Conservation (phyloP, 2,888 invertebrate genomes). For the Hypercompe scribonia region DNA sequence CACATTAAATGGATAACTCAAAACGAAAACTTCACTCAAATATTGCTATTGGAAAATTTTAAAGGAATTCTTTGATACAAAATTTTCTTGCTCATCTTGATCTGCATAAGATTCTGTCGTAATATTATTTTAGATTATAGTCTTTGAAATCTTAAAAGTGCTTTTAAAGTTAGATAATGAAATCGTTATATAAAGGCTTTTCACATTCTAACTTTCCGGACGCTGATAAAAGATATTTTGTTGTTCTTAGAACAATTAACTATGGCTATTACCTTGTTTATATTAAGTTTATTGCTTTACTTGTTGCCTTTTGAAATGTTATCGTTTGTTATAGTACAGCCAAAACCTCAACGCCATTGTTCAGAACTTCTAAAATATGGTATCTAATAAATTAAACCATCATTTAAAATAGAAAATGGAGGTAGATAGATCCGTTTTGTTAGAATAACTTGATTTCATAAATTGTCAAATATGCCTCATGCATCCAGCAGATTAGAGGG, state of each 20-base stretch:
- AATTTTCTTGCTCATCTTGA: conserved; percentile 41
- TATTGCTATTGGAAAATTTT: conserved; percentile 60
- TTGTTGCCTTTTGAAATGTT: conserved; percentile 15
- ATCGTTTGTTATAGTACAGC: conserved; percentile 23
- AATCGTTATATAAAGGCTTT: neutral
- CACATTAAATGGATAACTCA: conserved; percentile 64
- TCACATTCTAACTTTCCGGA: conserved; percentile 12
- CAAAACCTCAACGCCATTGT: conserved; percentile 29
- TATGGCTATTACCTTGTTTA: conserved; percentile 10
- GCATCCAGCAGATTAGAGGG: too few relatives aligned
- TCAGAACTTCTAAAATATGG: conserved; percentile 45
- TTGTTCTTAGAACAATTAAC: conserved; percentile 11
- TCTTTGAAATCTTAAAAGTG: conserved; percentile 13
- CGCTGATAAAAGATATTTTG: conserved; percentile 3
- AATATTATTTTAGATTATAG: conserved; percentile 35
- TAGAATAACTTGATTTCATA: conserved; percentile 60
- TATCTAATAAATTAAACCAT: conserved; percentile 59
- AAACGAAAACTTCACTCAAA: conserved; percentile 61
- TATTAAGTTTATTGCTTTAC: conserved; percentile 5
- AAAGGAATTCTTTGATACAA: conserved; percentile 59
- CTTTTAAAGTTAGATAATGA: conserved; percentile 13
- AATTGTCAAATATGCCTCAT: too few relatives aligned
- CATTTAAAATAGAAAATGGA: conserved; percentile 63
- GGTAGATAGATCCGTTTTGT: conserved; percentile 58
- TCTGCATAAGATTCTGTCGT: conserved; percentile 35